These are phyloP conservation scores for Tinamus major DNA, from an alignment of 2,797 vertebrate genomes.

Conservation along the genomic window DNA sequence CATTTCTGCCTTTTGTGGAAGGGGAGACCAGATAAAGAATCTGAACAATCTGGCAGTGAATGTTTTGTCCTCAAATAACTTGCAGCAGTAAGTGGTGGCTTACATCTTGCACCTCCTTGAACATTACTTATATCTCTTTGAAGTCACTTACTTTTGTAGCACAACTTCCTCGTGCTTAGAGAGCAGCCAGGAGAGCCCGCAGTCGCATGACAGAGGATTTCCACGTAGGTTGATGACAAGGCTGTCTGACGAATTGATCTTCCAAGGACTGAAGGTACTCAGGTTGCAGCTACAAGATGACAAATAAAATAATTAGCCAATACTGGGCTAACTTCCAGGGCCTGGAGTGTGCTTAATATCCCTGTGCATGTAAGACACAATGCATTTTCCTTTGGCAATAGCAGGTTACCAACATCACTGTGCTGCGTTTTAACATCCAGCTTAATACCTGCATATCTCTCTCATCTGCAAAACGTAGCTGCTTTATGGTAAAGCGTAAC, in stretches of 20 bases:
- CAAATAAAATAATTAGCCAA: neutral
- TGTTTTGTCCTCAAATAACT: neutral
- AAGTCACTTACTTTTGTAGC: conserved; percentile 76
- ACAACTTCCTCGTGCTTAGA: conserved; percentile 37
- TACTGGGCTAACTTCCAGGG: neutral
- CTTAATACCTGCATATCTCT: neutral
- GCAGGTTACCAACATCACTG: neutral
- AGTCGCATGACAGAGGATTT: conserved; percentile 80
- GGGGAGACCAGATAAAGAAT: neutral
- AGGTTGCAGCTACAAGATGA: conserved; percentile 80
- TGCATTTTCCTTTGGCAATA: neutral
- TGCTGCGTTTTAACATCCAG: neutral
- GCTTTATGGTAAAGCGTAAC: neutral
- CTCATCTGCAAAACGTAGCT: neutral
- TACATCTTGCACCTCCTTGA: neutral
- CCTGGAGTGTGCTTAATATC: neutral
- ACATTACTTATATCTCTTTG: neutral
- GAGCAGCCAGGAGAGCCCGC: conserved; percentile 81
- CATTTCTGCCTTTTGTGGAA: neutral
- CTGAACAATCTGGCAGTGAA: neutral
- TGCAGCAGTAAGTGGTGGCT: neutral
- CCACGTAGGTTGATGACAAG: conserved; percentile 71
- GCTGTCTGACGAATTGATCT: conserved; percentile 39
- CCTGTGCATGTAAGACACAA: neutral
- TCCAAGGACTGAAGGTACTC: conserved; percentile 79